Percentiles rank a stretch among this genome's conserved stretches.
These are phyloP conservation scores for Noturus placidus DNA, from an alignment of 2,113 vertebrate species.

Conservation along the genomic window DNA sequence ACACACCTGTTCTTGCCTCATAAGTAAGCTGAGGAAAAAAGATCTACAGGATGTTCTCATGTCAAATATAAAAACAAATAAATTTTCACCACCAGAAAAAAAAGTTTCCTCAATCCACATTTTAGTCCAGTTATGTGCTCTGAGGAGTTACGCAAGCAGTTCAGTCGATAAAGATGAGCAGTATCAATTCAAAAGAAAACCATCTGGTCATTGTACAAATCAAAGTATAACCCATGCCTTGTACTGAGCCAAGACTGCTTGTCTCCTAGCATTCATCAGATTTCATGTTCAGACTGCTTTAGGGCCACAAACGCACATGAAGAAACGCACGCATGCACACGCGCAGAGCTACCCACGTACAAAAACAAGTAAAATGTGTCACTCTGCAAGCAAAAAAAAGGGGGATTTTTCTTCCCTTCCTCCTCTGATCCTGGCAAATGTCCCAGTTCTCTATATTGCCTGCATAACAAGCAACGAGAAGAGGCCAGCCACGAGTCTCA, in stretches of 20 bases:
- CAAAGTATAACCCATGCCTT: background rate
- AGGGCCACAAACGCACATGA: conserved; percentile 31
- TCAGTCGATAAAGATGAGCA: background rate
- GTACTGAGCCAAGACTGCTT: conserved; percentile 19
- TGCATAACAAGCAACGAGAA: conserved; percentile 58
- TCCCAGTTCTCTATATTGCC: conserved; percentile 57
- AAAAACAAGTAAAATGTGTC: conserved; percentile 57
- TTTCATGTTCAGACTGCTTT: conserved; percentile 34
- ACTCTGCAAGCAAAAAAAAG: conserved; percentile 57
- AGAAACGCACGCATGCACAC: conserved; percentile 27
- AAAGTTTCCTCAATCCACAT: background rate
- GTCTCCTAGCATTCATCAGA: conserved; percentile 15
- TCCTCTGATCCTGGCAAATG: conserved; percentile 54
- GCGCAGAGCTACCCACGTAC: conserved; percentile 32
- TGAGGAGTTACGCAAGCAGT: background rate
- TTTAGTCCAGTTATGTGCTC: background rate
- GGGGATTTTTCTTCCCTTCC: conserved; percentile 56
- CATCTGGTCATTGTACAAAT: conserved; percentile 21
- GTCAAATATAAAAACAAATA: background rate
- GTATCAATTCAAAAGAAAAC: conserved; percentile 1
- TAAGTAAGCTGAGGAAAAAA: conserved; percentile 23
- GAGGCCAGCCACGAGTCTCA: conserved; percentile 41
- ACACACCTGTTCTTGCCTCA: conserved; percentile 40
- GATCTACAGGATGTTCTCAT: background rate
- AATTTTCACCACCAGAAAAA: background rate